Evolutionary conservation across 1,140 invertebrate species (phyloP).

Genomic region (Oncopodura yosiiana): DNA sequence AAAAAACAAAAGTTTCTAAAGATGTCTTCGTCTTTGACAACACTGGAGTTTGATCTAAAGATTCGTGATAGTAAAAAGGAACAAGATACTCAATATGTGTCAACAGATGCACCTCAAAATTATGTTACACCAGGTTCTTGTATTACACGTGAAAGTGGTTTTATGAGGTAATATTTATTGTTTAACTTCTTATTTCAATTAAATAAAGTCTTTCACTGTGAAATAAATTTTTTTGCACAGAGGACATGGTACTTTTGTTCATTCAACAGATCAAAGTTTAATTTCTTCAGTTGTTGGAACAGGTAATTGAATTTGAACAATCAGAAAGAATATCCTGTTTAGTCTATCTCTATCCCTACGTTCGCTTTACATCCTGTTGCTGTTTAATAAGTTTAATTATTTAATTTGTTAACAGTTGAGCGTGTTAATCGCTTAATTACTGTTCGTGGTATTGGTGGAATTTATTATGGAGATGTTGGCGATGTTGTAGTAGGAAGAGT

Average conservation of each 20-base stretch:
- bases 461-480: slow-evolving; percentile 88
- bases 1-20: too few relatives aligned
- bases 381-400: too few relatives aligned
- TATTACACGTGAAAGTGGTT: slow-evolving; percentile 68
- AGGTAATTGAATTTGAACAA: too few relatives aligned
- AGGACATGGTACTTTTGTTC: slow-evolving; percentile 90
- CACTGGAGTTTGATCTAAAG: slow-evolving; percentile 21
- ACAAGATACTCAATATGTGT: background rate
- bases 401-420: too few relatives aligned
- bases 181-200: background rate
- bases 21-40: too few relatives aligned
- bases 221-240: slow-evolving; percentile 46
- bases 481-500: slow-evolving; percentile 94
- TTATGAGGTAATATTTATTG: slow-evolving; percentile 57
- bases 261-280: slow-evolving; percentile 61
- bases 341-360: too few relatives aligned
- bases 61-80: slow-evolving; percentile 8
- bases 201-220: background rate
- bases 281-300: slow-evolving; percentile 88
- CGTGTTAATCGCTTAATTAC: slow-evolving; percentile 91
- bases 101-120: slow-evolving; percentile 40
- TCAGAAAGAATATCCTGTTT: too few relatives aligned
- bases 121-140: slow-evolving; percentile 80
- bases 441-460: slow-evolving; percentile 76
- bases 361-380: too few relatives aligned